Percentiles rank a stretch among this genome's conserved stretches.
Evolutionary conservation across 2,888 invertebrate species (phyloP).

Genomic region (Amblyteles armatorius): DNA sequence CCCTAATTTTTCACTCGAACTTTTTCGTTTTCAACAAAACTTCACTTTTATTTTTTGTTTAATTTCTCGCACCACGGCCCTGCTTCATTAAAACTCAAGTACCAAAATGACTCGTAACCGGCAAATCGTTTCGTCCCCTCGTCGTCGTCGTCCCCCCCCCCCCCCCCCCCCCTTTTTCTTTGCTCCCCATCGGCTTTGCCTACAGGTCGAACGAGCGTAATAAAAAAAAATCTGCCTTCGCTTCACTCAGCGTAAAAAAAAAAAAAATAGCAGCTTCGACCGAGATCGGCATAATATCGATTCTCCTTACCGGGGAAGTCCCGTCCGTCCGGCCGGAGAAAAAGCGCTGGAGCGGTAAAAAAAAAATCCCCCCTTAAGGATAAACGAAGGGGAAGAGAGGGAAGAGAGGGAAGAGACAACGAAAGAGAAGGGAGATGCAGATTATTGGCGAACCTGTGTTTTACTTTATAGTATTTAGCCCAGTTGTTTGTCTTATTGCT

Average conservation of each 20-base stretch:
- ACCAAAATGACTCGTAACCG: constrained; percentile 46
- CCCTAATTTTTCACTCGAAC: no score
- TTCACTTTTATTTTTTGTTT: no score
- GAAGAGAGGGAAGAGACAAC: not conserved
- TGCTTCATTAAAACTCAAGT: constrained; percentile 45
- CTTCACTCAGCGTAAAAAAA: not conserved
- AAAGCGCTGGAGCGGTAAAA: not conserved
- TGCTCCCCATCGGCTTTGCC: constrained; percentile 47
- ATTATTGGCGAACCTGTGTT: constrained; percentile 81
- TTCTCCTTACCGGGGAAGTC: not conserved
- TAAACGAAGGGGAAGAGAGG: not conserved
- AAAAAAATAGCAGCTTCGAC: not conserved
- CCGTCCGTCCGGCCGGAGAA: not conserved
- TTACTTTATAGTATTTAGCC: constrained; percentile 84
- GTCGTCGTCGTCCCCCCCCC: not conserved
- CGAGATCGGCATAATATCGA: not conserved
- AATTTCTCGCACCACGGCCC: no score
- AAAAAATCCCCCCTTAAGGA: not conserved
- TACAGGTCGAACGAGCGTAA: constrained; percentile 23
- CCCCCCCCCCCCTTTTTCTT: not conserved
- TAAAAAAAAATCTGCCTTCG: not conserved
- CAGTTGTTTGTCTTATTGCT: constrained; percentile 84
- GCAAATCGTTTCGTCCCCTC: constrained; percentile 30
- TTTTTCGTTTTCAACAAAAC: not conserved
- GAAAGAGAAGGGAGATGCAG: constrained; percentile 41